Conservation (phyloP, 2,888 invertebrate genomes). For the Augiades crinisus region DNA sequence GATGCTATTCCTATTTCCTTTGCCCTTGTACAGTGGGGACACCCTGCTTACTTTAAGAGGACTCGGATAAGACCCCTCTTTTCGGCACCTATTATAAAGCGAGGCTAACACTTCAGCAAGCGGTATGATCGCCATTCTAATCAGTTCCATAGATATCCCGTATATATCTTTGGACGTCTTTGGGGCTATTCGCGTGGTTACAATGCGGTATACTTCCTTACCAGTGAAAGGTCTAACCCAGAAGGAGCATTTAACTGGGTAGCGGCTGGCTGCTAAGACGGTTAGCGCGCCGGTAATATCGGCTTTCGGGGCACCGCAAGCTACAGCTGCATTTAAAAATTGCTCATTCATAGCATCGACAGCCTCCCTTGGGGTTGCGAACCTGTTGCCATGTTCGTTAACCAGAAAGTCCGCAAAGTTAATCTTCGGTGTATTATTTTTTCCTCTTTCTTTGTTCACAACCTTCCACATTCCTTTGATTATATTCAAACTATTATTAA, state of each 20-base stretch:
- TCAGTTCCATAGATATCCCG: background rate
- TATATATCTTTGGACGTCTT: background rate
- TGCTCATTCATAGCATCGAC: background rate
- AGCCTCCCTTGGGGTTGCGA: background rate
- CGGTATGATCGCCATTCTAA: background rate
- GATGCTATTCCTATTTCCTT: background rate
- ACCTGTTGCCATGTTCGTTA: background rate
- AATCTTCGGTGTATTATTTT: background rate
- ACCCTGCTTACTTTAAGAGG: background rate
- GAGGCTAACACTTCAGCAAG: background rate
- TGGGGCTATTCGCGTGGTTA: background rate
- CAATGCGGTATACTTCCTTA: background rate
- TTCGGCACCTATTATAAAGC: background rate
- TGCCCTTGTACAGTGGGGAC: background rate
- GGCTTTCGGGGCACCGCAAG: background rate
- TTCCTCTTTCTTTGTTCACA: background rate
- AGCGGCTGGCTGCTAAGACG: background rate
- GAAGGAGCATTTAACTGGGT: background rate
- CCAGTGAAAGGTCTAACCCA: background rate
- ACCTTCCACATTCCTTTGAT: background rate
- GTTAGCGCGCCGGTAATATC: background rate
- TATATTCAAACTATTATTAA: background rate
- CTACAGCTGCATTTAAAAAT: background rate
- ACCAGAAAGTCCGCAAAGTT: background rate
- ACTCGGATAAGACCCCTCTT: background rate